Evolutionary conservation across 2,113 vertebrate genomes (phyloP).

Genomic region (Bolborhynchus lineola): DNA sequence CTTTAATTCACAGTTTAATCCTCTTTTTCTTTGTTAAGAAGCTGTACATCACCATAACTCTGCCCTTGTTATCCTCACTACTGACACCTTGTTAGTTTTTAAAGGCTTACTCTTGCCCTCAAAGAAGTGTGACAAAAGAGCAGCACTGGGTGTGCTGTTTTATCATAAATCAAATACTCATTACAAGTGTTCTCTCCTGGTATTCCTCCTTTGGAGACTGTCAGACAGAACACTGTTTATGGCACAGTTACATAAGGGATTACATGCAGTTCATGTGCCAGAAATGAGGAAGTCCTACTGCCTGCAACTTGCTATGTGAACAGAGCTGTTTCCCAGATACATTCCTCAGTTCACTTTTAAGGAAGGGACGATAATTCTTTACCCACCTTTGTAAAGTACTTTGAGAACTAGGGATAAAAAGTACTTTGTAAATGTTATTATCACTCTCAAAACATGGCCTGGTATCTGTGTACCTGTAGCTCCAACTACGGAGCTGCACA

Average conservation of each 20-base stretch:
- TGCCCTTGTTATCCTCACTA: neutral
- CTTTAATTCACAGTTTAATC: neutral
- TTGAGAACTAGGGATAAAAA: neutral
- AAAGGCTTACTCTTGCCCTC: neutral
- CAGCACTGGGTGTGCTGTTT: neutral
- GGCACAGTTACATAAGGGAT: neutral
- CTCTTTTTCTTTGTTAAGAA: neutral
- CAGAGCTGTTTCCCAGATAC: neutral
- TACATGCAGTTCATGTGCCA: neutral
- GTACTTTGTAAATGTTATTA: neutral
- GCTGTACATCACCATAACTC: neutral
- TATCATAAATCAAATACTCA: conserved; percentile 10
- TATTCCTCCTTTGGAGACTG: neutral
- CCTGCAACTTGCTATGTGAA: neutral
- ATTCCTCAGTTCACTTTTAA: neutral
- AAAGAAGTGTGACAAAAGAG: neutral
- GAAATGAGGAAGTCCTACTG: neutral
- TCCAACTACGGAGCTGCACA: neutral
- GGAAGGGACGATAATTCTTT: neutral
- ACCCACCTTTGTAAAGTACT: neutral
- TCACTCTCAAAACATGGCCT: neutral
- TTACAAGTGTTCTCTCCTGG: neutral
- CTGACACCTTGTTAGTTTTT: neutral
- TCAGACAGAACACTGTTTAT: neutral
- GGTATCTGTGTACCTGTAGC: neutral